phyloP scores from a whole-genome alignment of 2,113 vertebrate genomes.

The Lepus americanus region DNA sequence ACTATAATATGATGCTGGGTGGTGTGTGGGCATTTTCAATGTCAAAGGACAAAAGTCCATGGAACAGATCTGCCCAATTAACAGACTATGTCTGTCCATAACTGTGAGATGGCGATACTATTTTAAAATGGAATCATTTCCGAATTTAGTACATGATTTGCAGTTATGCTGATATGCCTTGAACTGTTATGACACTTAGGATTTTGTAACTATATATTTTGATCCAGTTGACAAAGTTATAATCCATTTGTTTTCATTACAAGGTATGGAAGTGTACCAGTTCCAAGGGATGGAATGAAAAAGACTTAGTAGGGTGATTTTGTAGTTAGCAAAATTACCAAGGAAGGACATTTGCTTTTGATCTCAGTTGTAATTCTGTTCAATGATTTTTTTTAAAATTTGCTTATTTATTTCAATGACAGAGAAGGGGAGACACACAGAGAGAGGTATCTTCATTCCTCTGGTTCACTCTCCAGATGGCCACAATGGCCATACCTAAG shows the following conservation, averaged over 20 bases:
- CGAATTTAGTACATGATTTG: neutral
- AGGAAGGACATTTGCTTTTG: neutral
- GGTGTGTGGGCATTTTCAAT: neutral
- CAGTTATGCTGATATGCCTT: neutral
- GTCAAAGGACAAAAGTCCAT: neutral
- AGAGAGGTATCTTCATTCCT: too few relatives aligned
- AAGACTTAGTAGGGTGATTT: conserved; percentile 17
- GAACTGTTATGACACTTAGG: neutral
- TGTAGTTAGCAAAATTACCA: neutral
- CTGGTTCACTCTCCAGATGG: too few relatives aligned
- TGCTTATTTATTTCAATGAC: too few relatives aligned
- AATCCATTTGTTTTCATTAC: conserved; percentile 30
- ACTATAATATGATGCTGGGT: neutral
- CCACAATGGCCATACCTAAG: too few relatives aligned
- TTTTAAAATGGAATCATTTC: neutral
- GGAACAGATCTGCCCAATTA: neutral
- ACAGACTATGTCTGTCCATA: neutral
- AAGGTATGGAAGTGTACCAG: neutral
- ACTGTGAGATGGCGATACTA: neutral
- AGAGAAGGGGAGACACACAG: too few relatives aligned
- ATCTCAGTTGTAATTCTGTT: neutral
- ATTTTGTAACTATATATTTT: neutral
- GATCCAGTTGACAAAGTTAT: conserved; percentile 22
- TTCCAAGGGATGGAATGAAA: neutral
- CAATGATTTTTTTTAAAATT: neutral